phyloP scores from a whole-genome alignment of 1,140 invertebrate genomes.

The Dryas iulia region DNA sequence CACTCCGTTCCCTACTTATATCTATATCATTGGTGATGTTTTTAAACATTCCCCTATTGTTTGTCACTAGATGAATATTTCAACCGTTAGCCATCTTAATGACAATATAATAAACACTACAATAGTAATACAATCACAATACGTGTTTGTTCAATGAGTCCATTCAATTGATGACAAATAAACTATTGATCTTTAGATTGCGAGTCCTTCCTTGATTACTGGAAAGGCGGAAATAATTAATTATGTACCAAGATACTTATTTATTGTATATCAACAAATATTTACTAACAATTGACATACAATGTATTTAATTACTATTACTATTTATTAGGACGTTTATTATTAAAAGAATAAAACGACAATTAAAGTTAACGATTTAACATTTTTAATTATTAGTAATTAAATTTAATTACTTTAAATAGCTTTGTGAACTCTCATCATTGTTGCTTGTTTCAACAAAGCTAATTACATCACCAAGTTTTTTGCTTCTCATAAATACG shows the following conservation, averaged over 20 bases:
- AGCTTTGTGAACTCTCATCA: neutral
- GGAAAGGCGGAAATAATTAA: conserved; percentile 11
- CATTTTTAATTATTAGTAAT: neutral
- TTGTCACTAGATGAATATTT: conserved; percentile 9
- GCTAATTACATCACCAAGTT: neutral
- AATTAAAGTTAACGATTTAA: neutral
- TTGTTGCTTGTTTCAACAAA: neutral
- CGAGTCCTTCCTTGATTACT: conserved; percentile 4
- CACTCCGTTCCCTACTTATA: too few species aligned
- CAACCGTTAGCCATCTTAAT: neutral
- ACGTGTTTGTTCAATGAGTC: conserved; percentile 13
- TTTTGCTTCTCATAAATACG: neutral
- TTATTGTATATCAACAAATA: neutral
- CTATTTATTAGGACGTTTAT: neutral
- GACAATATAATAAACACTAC: neutral
- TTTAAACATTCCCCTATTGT: neutral
- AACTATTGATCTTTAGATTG: conserved; percentile 6
- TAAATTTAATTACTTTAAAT: neutral
- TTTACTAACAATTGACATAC: neutral
- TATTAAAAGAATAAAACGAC: neutral
- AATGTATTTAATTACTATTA: neutral
- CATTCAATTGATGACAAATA: conserved; percentile 10
- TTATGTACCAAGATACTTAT: neutral
- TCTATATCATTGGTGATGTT: neutral
- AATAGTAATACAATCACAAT: conserved; percentile 17